Evolutionary conservation across 2,888 invertebrate genomes (phyloP).

Genomic region (Drosophila quasianomalipes): DNA sequence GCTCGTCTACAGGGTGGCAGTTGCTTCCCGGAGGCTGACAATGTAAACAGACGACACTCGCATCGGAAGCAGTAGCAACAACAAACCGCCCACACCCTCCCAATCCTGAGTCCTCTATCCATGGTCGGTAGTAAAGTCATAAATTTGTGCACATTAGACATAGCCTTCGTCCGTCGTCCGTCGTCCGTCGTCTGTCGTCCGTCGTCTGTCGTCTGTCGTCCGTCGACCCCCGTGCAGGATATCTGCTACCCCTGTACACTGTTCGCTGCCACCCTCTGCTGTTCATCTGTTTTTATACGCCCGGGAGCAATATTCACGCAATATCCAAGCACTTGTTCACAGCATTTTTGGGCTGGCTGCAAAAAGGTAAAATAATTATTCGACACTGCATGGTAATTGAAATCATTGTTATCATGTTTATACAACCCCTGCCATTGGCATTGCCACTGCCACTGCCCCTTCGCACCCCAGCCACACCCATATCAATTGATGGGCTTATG

Average conservation of each 20-base stretch:
- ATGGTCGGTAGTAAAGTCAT: slow-evolving; percentile 76
- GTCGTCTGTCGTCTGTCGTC: too few relatives aligned
- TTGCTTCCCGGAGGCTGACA: slow-evolving; percentile 51
- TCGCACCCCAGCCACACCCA: background rate
- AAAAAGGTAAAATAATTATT: slow-evolving; percentile 82
- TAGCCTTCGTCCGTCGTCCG: slow-evolving; percentile 64
- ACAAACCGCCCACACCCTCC: slow-evolving; percentile 61
- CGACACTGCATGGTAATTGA: slow-evolving; percentile 82
- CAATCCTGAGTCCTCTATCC: slow-evolving; percentile 21
- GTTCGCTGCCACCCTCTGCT: slow-evolving; percentile 15
- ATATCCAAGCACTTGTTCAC: slow-evolving; percentile 74
- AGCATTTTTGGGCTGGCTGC: slow-evolving; percentile 33
- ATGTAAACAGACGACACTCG: slow-evolving; percentile 62
- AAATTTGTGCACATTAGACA: slow-evolving; percentile 84
- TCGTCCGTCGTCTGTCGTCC: background rate
- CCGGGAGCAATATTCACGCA: slow-evolving; percentile 84
- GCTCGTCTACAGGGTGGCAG: slow-evolving; percentile 66
- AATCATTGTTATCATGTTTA: slow-evolving; percentile 81
- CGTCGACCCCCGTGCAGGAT: slow-evolving; percentile 7
- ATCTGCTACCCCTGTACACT: background rate
- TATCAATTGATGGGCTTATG: slow-evolving; percentile 64
- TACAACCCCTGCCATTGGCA: slow-evolving; percentile 21
- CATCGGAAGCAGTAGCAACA: slow-evolving; percentile 34
- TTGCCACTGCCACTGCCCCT: slow-evolving; percentile 6
- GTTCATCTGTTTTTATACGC: slow-evolving; percentile 84